Percentiles rank a stretch among this genome's conserved stretches.
Conservation (phyloP, 1,140 invertebrate genomes). For the Drosophila parabipectinata region DNA sequence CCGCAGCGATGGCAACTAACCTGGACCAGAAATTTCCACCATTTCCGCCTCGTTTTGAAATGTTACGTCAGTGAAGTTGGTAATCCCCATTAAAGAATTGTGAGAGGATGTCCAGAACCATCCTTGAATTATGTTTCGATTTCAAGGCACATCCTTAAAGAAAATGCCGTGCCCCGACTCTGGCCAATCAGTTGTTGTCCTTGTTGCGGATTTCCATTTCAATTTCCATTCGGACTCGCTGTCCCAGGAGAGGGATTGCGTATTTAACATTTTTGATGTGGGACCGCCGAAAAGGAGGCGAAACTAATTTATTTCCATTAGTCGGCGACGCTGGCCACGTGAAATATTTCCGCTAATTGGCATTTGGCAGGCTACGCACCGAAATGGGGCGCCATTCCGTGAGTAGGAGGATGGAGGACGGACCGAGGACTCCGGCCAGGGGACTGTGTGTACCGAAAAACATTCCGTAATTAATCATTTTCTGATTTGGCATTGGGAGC, state of each 20-base stretch:
- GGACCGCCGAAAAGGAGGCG: conserved; percentile 12
- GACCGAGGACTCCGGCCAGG: not conserved
- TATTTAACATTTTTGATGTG: conserved; percentile 57
- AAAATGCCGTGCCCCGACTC: not conserved
- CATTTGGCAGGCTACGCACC: conserved; percentile 55
- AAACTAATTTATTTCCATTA: conserved; percentile 74
- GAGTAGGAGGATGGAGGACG: not conserved
- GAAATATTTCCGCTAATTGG: conserved; percentile 77
- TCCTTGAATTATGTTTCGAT: not conserved
- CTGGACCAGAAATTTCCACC: not conserved
- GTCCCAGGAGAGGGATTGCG: not conserved
- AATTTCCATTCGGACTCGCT: not conserved
- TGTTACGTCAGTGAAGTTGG: not conserved
- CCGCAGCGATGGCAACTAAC: not conserved
- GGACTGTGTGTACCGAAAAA: conserved; percentile 3
- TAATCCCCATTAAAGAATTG: not conserved
- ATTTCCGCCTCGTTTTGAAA: not conserved
- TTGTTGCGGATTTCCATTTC: conserved; percentile 15
- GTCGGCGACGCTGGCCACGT: conserved; percentile 28
- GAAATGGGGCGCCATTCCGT: not conserved
- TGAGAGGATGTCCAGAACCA: not conserved
- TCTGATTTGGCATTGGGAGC: conserved; percentile 60
- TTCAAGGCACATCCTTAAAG: not conserved
- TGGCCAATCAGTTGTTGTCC: not conserved
- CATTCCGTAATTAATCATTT: conserved; percentile 78